Base-by-base conservation (phyloP, 2,113 vertebrate genomes). In the Engystomops pustulosus region DNA sequence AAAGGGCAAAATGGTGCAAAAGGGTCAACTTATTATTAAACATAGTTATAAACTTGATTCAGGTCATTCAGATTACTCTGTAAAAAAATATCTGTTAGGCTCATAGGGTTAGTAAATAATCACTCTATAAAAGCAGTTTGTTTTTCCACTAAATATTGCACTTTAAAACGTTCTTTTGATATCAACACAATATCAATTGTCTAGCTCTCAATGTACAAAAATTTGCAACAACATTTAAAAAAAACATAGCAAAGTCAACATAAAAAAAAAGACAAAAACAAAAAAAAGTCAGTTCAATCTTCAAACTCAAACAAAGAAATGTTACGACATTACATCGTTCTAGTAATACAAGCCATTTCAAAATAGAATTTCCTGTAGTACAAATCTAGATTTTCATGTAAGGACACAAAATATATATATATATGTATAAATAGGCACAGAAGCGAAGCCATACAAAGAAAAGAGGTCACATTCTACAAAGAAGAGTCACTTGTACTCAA, bases 361-460 rank as follows among this genome's bases (percentile, higher is more conserved):
- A 83, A 84, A 78, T 78, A 84, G n/a, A 70, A 74, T 83, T 76
- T 83, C 58, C 20, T 84, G 30, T 83, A n/a, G 45, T 84, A 84
- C 45, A 84, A 77, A 84, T 84, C 60, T 84, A 77, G 18, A 84
- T 49, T 58, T 41, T 47, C 36, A 84, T 36, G 75, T 77, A n/a
- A 77, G 45, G 51, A 84, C 72, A 84, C 34, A 84, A 78, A 84
- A 84, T 84, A 78, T 78, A 84, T 84, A 83, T 83, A 76, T 76
- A 76, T 84, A 84, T 84, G 6, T 67, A 67, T 90, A 91, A 92
- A 90, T 88, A 94, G 89, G 90, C 88, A 92, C 87, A 86, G 87
- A 88, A 89, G 80, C 87, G 87, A 90, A 90, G 86, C 89, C 89
- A 70, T 84, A 84, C 38, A 84, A 84, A 84, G 27, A 47, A 8